Percentiles rank a stretch among this genome's conserved stretches.
These are phyloP conservation scores for Falcaria lacertinaria DNA, from an alignment of 2,888 invertebrate genomes.

Conservation along the genomic window DNA sequence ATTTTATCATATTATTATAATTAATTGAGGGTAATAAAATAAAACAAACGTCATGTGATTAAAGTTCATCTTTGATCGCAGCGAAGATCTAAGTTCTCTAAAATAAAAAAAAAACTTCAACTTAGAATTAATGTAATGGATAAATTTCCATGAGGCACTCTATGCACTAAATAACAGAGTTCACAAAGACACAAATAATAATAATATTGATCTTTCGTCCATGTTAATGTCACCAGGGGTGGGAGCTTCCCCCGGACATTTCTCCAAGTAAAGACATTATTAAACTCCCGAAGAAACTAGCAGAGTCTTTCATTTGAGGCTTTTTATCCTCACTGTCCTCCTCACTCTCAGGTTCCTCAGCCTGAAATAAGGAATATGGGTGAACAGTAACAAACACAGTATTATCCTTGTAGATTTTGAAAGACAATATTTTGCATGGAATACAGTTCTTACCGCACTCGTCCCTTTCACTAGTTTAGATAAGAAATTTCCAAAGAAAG, in stretches of 20 bases:
- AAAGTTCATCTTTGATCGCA: background rate
- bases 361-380: conserved; percentile 33
- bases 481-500: conserved; percentile 65
- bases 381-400: background rate
- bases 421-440: too few relatives aligned
- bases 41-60: too few relatives aligned
- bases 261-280: conserved; percentile 60
- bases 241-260: conserved; percentile 55
- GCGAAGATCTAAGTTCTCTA: too few relatives aligned
- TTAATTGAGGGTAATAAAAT: too few relatives aligned
- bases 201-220: background rate
- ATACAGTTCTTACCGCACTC: conserved; percentile 59
- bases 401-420: background rate
- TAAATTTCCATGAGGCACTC: conserved; percentile 1
- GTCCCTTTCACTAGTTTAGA: conserved; percentile 64
- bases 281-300: conserved; percentile 56
- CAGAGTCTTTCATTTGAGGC: conserved; percentile 53
- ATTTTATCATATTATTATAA: too few relatives aligned
- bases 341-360: conserved; percentile 41
- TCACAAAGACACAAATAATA: too few relatives aligned
- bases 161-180: too few relatives aligned
- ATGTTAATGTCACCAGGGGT: conserved; percentile 26
- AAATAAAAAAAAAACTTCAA: too few relatives aligned
- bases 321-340: conserved; percentile 42
- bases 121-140: too few relatives aligned